Evolutionary conservation across 2,113 vertebrate genomes (phyloP).

Genomic region (Dromaius novaehollandiae): DNA sequence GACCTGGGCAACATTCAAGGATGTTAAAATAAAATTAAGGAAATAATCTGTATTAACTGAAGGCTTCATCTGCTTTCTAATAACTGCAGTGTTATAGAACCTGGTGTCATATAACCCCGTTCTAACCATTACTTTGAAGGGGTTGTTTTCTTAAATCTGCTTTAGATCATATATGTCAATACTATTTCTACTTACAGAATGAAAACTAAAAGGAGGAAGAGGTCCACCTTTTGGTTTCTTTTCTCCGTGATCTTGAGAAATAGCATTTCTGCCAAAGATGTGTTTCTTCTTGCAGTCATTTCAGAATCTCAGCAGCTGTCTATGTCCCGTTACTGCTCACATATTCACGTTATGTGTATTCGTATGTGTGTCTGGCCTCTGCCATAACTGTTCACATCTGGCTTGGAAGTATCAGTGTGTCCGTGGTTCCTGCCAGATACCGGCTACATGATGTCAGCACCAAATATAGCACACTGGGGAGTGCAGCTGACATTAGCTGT

Average conservation of each 20-base stretch:
- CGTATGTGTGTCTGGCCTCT: neutral
- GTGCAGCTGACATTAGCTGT: neutral
- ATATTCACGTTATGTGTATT: neutral
- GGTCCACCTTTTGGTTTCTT: neutral
- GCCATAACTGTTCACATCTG: neutral
- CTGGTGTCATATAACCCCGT: neutral
- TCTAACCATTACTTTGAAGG: neutral
- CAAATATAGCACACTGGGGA: neutral
- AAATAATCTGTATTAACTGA: neutral
- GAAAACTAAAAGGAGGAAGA: neutral
- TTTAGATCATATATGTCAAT: fast-evolving
- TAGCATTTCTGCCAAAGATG: neutral
- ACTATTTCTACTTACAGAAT: neutral
- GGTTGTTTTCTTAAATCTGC: neutral
- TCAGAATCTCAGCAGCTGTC: neutral
- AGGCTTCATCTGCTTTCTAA: neutral
- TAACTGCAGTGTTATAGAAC: neutral
- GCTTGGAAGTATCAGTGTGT: neutral
- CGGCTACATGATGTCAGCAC: neutral
- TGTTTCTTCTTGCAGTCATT: neutral
- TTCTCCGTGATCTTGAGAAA: neutral
- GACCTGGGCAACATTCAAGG: neutral
- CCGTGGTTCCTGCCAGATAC: neutral
- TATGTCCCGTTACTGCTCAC: neutral
- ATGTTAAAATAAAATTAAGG: neutral